phyloP scores from a whole-genome alignment of 1,140 invertebrate genomes.

The Drosophila sechellia region DNA sequence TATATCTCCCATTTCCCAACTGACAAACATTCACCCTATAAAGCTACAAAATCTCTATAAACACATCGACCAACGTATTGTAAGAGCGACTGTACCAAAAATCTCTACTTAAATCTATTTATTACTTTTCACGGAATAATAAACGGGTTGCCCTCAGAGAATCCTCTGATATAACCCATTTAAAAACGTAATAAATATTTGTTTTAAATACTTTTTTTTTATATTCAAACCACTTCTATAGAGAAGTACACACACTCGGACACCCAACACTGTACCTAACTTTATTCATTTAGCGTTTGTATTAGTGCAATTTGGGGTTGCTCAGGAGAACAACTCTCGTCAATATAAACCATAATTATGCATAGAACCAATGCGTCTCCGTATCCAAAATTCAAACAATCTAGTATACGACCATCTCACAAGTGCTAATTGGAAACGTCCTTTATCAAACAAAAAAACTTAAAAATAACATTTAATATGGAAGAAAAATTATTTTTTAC shows the following conservation, averaged over 20 bases:
- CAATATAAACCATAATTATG: constrained; percentile 33
- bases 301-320: constrained; percentile 40
- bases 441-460: constrained; percentile 12
- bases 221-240: constrained; percentile 26
- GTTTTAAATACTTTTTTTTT: constrained; percentile 14
- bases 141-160: not conserved
- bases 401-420: constrained; percentile 84
- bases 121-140: not conserved
- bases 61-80: not conserved
- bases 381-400: constrained; percentile 53
- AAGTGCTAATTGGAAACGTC: constrained; percentile 84
- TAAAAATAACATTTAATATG: constrained; percentile 32
- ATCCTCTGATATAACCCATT: constrained; percentile 9
- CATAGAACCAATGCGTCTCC: constrained; percentile 42
- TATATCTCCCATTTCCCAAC: not conserved
- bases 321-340: constrained; percentile 29
- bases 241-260: constrained; percentile 28
- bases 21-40: not conserved
- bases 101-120: not conserved
- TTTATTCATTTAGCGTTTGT: constrained; percentile 44
- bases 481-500: constrained; percentile 17
- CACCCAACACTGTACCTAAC: constrained; percentile 35
- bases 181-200: constrained; percentile 12
- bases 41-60: not conserved
- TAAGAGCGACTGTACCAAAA: not conserved